phyloP scores from a whole-genome alignment of 2,797 vertebrate species.

The Sebastes oblongus region DNA sequence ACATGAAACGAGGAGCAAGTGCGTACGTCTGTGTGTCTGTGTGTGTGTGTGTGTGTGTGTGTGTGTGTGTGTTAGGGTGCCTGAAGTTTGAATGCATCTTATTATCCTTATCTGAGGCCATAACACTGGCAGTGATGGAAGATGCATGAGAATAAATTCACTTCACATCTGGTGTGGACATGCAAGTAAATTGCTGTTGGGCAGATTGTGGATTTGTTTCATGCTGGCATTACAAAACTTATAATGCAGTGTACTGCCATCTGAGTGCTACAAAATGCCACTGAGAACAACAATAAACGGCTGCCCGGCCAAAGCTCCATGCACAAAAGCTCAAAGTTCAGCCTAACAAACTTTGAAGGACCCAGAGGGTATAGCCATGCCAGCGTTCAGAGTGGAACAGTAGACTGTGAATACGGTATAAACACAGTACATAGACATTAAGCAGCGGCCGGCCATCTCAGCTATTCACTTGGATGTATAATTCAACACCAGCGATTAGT shows the following conservation, averaged over 20 bases:
- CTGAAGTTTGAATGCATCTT: conserved; percentile 77
- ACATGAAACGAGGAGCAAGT: conserved; percentile 72
- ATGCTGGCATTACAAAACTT: conserved; percentile 10
- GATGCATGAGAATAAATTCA: conserved; percentile 63
- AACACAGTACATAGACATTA: conserved; percentile 80
- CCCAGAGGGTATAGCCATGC: conserved; percentile 68
- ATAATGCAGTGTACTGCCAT: neutral
- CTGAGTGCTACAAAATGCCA: conserved; percentile 27
- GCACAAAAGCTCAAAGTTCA: conserved; percentile 70
- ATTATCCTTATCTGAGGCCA: conserved; percentile 76
- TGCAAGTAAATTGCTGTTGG: conserved; percentile 4
- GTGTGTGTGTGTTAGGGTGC: conserved; percentile 23
- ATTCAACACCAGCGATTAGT: conserved; percentile 86
- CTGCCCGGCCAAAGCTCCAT: conserved; percentile 22
- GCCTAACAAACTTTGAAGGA: conserved; percentile 73
- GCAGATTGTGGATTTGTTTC: conserved; percentile 40
- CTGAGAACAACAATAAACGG: conserved; percentile 40
- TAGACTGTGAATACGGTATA: conserved; percentile 66
- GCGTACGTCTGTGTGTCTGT: neutral
- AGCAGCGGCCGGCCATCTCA: conserved; percentile 74
- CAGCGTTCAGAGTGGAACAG: conserved; percentile 59
- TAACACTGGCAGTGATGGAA: conserved; percentile 59
- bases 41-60: neutral
- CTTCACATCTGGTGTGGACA: conserved; percentile 34
- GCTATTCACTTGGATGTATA: conserved; percentile 88